These are phyloP conservation scores for Parazoanthus swiftii DNA, from an alignment of 92 coral and sea anemone genomes.

Conservation along the genomic window DNA sequence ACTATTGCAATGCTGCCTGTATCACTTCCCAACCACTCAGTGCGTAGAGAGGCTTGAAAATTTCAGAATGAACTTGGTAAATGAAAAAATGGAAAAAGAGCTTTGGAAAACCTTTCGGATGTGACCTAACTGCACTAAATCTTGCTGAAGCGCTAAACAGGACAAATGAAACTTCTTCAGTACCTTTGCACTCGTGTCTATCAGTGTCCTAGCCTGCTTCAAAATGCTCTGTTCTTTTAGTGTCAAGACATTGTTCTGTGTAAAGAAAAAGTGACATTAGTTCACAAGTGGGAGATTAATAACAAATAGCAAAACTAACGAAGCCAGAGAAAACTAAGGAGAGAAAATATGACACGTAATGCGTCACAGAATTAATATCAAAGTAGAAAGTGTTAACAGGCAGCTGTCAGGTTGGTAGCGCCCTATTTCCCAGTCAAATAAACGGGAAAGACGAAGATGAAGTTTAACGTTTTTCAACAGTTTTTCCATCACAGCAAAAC, in stretches of 20 bases:
- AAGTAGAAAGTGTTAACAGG: too few species aligned
- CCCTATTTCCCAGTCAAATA: not conserved
- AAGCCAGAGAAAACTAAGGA: too few species aligned
- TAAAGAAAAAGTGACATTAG: not conserved
- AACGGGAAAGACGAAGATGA: not conserved
- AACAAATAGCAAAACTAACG: too few species aligned
- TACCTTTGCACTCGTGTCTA: constrained; percentile 78
- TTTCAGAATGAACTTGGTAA: too few species aligned
- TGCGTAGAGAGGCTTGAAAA: too few species aligned
- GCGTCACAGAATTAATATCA: too few species aligned
- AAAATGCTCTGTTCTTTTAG: constrained; percentile 72
- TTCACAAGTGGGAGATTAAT: too few species aligned
- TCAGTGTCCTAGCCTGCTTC: constrained; percentile 71
- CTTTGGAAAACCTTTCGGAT: not conserved
- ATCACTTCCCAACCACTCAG: too few species aligned
- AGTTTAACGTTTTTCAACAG: not conserved
- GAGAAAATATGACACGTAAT: too few species aligned
- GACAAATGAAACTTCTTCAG: not conserved
- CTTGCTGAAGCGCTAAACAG: not conserved
- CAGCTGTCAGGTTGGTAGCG: too few species aligned
- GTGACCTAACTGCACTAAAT: not conserved
- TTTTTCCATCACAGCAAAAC: not conserved
- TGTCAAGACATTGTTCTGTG: constrained; percentile 61
- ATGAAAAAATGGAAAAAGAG: not conserved
- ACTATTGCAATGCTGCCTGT: too few species aligned